phyloP scores from a whole-genome alignment of 2,888 invertebrate species.

The Eubasilissa splendida region DNA sequence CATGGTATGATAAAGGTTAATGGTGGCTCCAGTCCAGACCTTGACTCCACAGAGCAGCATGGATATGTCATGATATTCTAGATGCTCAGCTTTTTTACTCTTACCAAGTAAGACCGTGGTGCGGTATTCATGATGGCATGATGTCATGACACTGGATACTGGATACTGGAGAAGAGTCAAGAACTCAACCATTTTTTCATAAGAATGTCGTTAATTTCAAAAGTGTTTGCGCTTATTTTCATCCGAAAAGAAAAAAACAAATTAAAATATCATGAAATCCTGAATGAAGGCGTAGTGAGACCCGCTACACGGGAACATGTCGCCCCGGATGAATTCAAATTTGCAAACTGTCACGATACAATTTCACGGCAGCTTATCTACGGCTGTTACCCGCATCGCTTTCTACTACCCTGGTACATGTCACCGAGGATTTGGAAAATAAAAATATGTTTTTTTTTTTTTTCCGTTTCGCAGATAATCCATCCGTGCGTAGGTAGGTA shows the following conservation, averaged over 20 bases:
- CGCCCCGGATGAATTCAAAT: constrained; percentile 54
- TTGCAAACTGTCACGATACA: constrained; percentile 54
- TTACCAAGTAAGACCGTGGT: too few relatives aligned
- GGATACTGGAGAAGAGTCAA: too few relatives aligned
- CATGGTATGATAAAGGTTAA: too few relatives aligned
- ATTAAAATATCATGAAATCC: constrained; percentile 51
- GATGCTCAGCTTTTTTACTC: too few relatives aligned
- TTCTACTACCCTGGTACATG: constrained; percentile 26
- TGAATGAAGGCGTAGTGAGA: constrained; percentile 13
- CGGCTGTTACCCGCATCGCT: constrained; percentile 39
- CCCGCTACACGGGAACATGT: constrained; percentile 37
- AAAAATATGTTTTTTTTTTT: constrained; percentile 11
- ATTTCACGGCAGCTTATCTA: constrained; percentile 53
- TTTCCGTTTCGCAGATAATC: background rate
- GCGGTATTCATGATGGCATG: too few relatives aligned
- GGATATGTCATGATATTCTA: too few relatives aligned
- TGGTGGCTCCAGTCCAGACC: too few relatives aligned
- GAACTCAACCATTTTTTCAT: too few relatives aligned
- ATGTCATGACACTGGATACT: too few relatives aligned
- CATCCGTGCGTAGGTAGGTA: too few relatives aligned
- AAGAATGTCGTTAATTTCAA: background rate
- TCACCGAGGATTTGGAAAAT: constrained; percentile 44
- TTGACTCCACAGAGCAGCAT: too few relatives aligned
- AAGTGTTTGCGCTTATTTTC: constrained; percentile 18
- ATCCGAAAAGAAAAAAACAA: constrained; percentile 26